A percentile compares a stretch with the other conserved stretches of the same genome.
Conservation (phyloP, 37 sponge, comb jelly and placozoan species). For the Dysidea cf. avara region DNA sequence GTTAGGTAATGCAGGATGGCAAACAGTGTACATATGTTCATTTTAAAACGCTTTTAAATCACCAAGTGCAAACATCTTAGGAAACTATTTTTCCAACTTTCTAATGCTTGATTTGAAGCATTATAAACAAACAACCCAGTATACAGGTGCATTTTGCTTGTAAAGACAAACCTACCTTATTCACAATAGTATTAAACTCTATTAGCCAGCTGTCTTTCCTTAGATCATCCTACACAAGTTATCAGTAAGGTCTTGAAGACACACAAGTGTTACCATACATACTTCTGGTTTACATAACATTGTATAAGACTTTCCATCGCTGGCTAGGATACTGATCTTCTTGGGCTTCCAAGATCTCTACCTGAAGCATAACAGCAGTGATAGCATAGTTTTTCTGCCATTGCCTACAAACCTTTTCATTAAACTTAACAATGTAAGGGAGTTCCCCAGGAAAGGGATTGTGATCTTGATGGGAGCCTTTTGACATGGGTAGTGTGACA, state of each 20-base stretch:
- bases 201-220: constrained; percentile 91
- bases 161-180: constrained; percentile 53
- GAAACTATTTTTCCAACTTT: no score
- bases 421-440: constrained; percentile 77
- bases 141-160: no score
- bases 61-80: no score
- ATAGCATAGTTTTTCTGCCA: not conserved
- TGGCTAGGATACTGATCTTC: constrained; percentile 83
- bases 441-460: constrained; percentile 84
- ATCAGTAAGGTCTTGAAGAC: not conserved
- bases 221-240: constrained; percentile 91
- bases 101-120: no score
- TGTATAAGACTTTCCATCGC: constrained; percentile 77
- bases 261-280: no score
- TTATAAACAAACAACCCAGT: no score
- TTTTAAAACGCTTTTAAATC: no score
- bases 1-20: no score
- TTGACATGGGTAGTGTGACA: constrained; percentile 72
- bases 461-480: constrained; percentile 39
- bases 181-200: constrained; percentile 90
- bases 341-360: constrained; percentile 87
- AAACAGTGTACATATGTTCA: no score
- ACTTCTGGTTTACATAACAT: constrained; percentile 87
- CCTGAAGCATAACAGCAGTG: constrained; percentile 19
- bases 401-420: constrained; percentile 49